These are phyloP conservation scores for Cydia amplana DNA, from an alignment of 1,140 invertebrate species.

Conservation along the genomic window DNA sequence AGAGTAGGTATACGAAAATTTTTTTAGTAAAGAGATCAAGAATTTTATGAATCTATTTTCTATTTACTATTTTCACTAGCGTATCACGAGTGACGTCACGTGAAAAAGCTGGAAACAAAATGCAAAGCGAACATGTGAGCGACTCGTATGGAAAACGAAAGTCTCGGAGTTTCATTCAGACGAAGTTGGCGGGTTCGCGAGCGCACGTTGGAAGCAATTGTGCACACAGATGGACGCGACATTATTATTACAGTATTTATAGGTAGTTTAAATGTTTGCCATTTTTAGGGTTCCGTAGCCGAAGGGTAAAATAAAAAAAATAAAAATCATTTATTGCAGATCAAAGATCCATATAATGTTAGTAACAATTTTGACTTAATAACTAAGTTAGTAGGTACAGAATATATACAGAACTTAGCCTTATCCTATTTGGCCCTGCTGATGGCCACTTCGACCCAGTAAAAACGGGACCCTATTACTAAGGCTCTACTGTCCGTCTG, in stretches of 20 bases:
- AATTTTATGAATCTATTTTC: background rate
- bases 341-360: no score
- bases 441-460: no score
- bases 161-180: conserved; percentile 75
- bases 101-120: conserved; percentile 74
- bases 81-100: conserved; percentile 68
- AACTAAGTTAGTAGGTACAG: no score
- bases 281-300: no score
- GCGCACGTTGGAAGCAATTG: conserved; percentile 41
- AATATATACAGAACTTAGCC: no score
- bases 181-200: conserved; percentile 59
- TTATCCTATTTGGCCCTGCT: no score
- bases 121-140: conserved; percentile 71
- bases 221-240: conserved; percentile 32
- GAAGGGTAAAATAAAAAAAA: no score
- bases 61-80: conserved; percentile 40
- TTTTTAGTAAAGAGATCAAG: background rate
- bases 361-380: no score
- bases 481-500: no score
- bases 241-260: conserved; percentile 7
- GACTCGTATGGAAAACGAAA: conserved; percentile 76
- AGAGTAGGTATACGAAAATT: background rate
- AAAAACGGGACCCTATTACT: no score
- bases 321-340: no score
- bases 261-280: no score